A percentile compares a stretch with the other conserved stretches of the same genome.
Evolutionary conservation across 2,888 invertebrate species (phyloP).

Genomic region (Drosophila greeni): DNA sequence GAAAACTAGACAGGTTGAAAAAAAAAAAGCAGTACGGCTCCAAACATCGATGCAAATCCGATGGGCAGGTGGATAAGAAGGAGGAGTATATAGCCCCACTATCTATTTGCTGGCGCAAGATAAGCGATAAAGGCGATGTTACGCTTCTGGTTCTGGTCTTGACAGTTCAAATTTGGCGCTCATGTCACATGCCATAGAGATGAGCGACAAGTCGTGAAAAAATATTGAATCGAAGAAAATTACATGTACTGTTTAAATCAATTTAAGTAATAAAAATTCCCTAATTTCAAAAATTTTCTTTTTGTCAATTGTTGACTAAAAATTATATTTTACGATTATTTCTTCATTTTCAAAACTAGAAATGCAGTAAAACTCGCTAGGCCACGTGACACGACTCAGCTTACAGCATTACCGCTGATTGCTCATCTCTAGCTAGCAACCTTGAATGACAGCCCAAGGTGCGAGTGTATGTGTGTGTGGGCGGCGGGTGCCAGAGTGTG

Average conservation of each 20-base stretch:
- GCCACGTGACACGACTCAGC: background rate
- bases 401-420: background rate
- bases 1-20: conserved; percentile 21
- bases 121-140: conserved; percentile 30
- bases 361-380: background rate
- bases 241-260: background rate
- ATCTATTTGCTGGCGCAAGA: conserved; percentile 31
- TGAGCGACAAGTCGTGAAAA: conserved; percentile 3
- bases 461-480: conserved; percentile 35
- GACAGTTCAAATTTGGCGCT: conserved; percentile 46
- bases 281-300: too few species aligned
- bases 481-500: conserved; percentile 7
- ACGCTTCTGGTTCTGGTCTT: conserved; percentile 19
- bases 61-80: background rate
- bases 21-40: conserved; percentile 26
- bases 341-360: background rate
- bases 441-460: conserved; percentile 51
- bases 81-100: conserved; percentile 14
- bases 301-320: too few species aligned
- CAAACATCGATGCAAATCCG: conserved; percentile 30
- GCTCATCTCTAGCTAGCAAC: conserved; percentile 41
- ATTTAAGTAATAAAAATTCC: background rate
- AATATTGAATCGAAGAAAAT: background rate
- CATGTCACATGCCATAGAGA: conserved; percentile 9
- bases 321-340: too few species aligned